These are phyloP conservation scores for Telenomus remus DNA, from an alignment of 1,140 invertebrate genomes.

Conservation along the genomic window DNA sequence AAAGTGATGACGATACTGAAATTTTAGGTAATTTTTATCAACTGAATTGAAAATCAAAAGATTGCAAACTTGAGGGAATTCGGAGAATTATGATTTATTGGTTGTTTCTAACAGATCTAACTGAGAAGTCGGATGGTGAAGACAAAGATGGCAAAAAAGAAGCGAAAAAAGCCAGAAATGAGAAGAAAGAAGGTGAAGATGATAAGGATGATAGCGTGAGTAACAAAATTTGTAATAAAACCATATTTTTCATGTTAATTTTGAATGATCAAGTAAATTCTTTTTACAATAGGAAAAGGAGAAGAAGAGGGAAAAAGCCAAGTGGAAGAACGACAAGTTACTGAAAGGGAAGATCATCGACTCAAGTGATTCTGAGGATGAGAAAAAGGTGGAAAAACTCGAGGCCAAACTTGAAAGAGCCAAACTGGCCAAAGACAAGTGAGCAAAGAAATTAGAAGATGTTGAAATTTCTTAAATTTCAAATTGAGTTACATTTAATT, in stretches of 20 bases:
- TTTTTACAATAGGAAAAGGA: conserved; percentile 24
- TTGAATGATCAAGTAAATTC: not conserved
- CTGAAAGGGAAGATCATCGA: conserved; percentile 64
- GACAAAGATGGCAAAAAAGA: not conserved
- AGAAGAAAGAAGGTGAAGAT: not conserved
- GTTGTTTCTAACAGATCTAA: not conserved
- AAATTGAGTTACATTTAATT: not conserved
- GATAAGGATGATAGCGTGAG: not conserved
- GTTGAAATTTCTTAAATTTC: no score
- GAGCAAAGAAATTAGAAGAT: no score
- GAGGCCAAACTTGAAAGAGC: conserved; percentile 46
- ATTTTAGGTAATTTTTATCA: conserved; percentile 57
- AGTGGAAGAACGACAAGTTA: conserved; percentile 66
- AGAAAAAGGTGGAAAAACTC: conserved; percentile 48
- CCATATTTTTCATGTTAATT: not conserved
- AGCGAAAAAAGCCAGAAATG: not conserved
- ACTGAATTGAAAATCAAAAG: conserved; percentile 2
- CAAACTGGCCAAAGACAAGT: conserved; percentile 54
- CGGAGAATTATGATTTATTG: not conserved
- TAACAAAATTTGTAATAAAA: not conserved
- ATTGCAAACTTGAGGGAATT: not conserved
- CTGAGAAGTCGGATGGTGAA: not conserved
- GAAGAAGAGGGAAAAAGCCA: conserved; percentile 51
- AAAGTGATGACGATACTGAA: conserved; percentile 63
- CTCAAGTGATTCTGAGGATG: conserved; percentile 64